These are phyloP conservation scores for Galerucella calmariensis DNA, from an alignment of 2,888 invertebrate species.

Conservation along the genomic window DNA sequence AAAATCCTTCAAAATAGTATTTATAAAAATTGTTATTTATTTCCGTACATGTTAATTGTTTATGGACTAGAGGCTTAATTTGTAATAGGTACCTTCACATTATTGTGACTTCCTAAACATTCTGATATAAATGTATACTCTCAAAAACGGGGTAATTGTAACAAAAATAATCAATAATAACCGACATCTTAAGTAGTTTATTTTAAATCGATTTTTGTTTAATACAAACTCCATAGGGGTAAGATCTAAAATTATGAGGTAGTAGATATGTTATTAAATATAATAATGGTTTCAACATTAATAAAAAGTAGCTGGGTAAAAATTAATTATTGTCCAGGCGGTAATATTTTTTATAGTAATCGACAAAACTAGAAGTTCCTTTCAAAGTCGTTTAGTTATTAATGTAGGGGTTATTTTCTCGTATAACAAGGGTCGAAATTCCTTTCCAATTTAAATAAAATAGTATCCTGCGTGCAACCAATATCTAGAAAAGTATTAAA, in stretches of 20 bases:
- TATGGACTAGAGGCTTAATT: too few species aligned
- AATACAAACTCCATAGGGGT: conserved; percentile 19
- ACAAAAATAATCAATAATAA: conserved; percentile 28
- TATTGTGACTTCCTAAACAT: conserved; percentile 38
- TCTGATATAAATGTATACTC: conserved; percentile 25
- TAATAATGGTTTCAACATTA: background rate
- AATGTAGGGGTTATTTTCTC: conserved; percentile 9
- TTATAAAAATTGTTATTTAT: too few species aligned
- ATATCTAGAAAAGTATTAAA: conserved; percentile 40
- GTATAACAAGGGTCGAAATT: conserved; percentile 23
- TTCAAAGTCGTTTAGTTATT: conserved; percentile 5
- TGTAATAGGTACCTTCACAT: conserved; percentile 16
- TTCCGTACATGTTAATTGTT: too few species aligned
- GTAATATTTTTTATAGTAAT: background rate
- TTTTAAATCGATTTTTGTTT: conserved; percentile 8
- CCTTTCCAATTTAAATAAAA: conserved; percentile 25
- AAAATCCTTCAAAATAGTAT: background rate
- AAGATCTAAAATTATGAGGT: background rate
- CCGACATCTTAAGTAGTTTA: conserved; percentile 15
- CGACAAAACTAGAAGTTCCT: background rate
- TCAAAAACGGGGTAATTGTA: conserved; percentile 7
- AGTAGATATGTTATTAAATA: background rate
- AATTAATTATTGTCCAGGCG: background rate
- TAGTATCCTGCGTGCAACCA: conserved; percentile 28
- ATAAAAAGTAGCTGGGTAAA: background rate